These are phyloP conservation scores for Heliconius ismenius DNA, from an alignment of 2,888 invertebrate genomes.

Conservation along the genomic window DNA sequence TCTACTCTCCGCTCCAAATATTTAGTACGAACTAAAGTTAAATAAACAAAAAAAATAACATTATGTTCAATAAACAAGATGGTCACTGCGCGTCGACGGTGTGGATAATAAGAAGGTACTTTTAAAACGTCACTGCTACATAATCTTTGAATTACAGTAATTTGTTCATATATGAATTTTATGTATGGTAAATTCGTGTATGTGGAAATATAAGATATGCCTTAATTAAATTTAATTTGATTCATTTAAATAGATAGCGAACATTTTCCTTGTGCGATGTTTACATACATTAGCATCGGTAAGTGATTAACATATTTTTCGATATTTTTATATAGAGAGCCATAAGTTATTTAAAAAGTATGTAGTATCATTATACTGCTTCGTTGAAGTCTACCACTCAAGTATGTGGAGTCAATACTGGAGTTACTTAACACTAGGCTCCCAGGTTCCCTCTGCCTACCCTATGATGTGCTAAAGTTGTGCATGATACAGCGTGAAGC, in stretches of 20 bases:
- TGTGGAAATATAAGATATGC: slow-evolving; percentile 1
- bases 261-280: slow-evolving; percentile 2
- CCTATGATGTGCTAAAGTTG: too few relatives aligned
- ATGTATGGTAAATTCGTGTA: slow-evolving; percentile 8
- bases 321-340: neutral
- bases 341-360: neutral
- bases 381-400: neutral
- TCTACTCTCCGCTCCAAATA: too few relatives aligned
- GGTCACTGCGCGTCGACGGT: slow-evolving; percentile 1
- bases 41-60: neutral
- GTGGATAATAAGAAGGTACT: neutral
- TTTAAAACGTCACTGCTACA: neutral
- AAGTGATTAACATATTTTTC: neutral
- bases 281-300: neutral
- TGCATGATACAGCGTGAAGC: too few relatives aligned
- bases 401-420: too few relatives aligned
- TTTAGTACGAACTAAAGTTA: neutral
- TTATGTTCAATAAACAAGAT: neutral
- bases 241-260: slow-evolving; percentile 8
- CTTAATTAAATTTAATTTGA: slow-evolving; percentile 8
- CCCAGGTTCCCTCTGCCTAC: too few relatives aligned
- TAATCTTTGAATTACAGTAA: slow-evolving; percentile 1
- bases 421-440: too few relatives aligned
- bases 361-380: neutral
- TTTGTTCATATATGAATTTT: slow-evolving; percentile 2